Evolutionary conservation across 2,797 vertebrate genomes (phyloP).

Genomic region (Eidolon dupreanum): DNA sequence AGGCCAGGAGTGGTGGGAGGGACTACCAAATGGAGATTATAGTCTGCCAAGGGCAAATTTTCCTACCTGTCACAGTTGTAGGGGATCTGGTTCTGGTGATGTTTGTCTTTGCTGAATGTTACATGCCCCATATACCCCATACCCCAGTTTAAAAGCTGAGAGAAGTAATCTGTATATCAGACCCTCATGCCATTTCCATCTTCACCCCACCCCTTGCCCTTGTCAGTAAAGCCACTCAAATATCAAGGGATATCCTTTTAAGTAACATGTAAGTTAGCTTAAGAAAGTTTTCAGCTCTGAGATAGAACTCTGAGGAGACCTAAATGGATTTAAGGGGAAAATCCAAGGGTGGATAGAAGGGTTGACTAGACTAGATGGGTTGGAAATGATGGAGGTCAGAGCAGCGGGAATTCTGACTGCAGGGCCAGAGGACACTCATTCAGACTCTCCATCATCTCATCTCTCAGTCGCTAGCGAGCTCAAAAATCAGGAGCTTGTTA

Average conservation of each 20-base stretch:
- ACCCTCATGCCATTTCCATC: neutral
- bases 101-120: neutral
- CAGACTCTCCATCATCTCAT: neutral
- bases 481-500: neutral
- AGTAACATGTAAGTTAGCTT: neutral
- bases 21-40: neutral
- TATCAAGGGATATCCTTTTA: neutral
- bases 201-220: neutral
- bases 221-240: neutral
- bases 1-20: neutral
- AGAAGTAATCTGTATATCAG: neutral
- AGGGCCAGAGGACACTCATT: neutral
- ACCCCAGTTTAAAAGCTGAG: neutral
- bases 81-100: neutral
- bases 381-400: neutral
- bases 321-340: neutral
- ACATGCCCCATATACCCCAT: no score
- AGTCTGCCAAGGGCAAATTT: neutral
- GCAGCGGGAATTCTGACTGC: rapidly evolving
- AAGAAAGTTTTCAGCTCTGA: neutral
- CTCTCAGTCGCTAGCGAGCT: neutral
- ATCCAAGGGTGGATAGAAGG: neutral
- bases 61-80: neutral
- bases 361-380: neutral
- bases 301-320: neutral